Base-by-base conservation (phyloP, 2,888 invertebrate genomes). In the Drosophila nr. perissopoda region DNA sequence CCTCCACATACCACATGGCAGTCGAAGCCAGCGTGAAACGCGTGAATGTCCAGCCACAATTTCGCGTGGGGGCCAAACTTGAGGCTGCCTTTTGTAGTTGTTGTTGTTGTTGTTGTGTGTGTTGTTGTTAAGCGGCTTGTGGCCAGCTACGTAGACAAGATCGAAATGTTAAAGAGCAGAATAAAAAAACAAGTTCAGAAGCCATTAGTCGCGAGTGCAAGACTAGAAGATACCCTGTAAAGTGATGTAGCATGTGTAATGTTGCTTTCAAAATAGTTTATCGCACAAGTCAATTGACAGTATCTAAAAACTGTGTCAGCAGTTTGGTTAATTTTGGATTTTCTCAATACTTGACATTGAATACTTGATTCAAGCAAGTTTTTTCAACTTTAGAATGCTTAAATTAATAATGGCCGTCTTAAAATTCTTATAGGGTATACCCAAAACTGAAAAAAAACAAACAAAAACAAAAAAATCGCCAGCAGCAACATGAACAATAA, bases 121-220 rank as follows among this genome's bases (percentile, higher is more conserved):
- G 69, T 18, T 62, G 66, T 65, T 71, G 61, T 65, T 82, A 76
- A 82, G 80, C 86, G 69, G 81, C 80, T 83, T 83, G 83, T 58
- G 80, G 72, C 76, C 56, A 51, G 48, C 63, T 58, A 52, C 59
- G 73, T n/a, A 81, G 82, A 66, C 62, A 77, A 82, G 71, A 69
- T 74, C 76, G 62, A 57, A 82, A 66, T 10, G 53, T 62, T 48
- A 57, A 65, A 76, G 49, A 52, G 10, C 45, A 52, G 51, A 38
- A 45, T 21, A 56, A 56, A 38, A 48, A 57, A 58, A n/a, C 29
- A 33, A 68, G 21, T 27, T 18, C 10, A 33, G 2, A 8, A 40
- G 40, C 21, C 34, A 33, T 27, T 13, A n/a, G 2, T 16, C 8
- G 0, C 4, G 7, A 13, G 2, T 38, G 18, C 13, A 1, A 3